phyloP scores from a whole-genome alignment of 2,888 invertebrate genomes.

The Cynaeus angustus region DNA sequence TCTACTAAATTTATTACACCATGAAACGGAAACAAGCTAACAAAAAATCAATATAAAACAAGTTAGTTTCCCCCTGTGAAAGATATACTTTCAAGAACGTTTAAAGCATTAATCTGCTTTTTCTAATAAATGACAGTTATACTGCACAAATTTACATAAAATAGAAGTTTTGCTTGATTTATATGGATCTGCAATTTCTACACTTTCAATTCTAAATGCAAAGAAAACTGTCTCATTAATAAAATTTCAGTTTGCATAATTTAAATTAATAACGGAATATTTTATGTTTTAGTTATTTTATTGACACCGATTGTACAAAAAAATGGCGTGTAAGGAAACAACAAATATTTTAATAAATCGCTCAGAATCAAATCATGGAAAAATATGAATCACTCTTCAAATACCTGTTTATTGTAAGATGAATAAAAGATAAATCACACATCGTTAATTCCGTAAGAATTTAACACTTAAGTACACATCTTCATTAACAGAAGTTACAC shows the following conservation, averaged over 20 bases:
- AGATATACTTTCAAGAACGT: neutral
- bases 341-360: too few species aligned
- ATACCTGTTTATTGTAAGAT: too few species aligned
- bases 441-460: neutral
- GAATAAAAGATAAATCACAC: too few species aligned
- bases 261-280: neutral
- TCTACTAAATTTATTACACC: too few species aligned
- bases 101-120: neutral
- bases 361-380: too few species aligned
- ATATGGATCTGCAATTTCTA: conserved; percentile 1
- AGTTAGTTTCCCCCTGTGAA: too few species aligned
- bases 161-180: conserved; percentile 2
- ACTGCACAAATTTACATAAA: conserved; percentile 21
- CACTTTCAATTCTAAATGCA: conserved; percentile 22
- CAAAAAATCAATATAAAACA: too few species aligned
- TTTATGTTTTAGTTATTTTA: neutral
- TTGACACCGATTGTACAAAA: neutral
- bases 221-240: conserved; percentile 18
- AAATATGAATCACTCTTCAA: too few species aligned
- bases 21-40: too few species aligned
- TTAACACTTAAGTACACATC: neutral
- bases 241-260: conserved; percentile 17
- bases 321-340: neutral
- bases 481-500: neutral
- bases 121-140: conserved; percentile 19